phyloP scores from a whole-genome alignment of 2,113 vertebrate genomes.

The Anseranas semipalmata region DNA sequence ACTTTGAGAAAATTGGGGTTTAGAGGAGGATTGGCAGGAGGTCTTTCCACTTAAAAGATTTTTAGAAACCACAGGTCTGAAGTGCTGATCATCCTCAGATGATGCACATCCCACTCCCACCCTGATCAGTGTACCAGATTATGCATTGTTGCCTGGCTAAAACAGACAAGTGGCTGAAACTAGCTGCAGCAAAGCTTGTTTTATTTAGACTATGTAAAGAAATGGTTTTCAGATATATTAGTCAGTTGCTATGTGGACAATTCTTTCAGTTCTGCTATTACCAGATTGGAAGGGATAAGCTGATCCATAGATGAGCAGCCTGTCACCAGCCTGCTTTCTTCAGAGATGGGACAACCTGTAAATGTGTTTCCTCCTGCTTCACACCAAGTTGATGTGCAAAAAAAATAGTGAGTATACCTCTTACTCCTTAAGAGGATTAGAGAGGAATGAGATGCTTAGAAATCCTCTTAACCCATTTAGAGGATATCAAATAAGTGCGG shows the following conservation, averaged over 20 bases:
- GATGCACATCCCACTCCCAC: not conserved
- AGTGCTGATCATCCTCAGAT: not conserved
- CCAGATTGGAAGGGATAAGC: not conserved
- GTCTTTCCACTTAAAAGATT: rapidly evolving
- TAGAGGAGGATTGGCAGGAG: not conserved
- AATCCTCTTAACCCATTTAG: not conserved
- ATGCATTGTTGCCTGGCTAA: not conserved
- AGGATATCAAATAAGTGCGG: not conserved
- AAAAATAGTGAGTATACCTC: not conserved
- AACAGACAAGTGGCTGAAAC: not conserved
- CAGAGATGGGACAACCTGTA: not conserved
- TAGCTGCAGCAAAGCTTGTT: not conserved
- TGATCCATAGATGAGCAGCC: not conserved
- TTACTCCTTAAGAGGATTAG: not conserved
- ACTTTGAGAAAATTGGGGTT: rapidly evolving
- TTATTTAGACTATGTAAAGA: not conserved
- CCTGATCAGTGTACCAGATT: too few species aligned
- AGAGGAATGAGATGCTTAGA: not conserved
- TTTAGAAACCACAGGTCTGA: not conserved
- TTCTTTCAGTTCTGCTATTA: not conserved
- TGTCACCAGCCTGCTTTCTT: not conserved
- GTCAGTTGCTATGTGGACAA: not conserved
- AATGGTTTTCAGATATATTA: not conserved
- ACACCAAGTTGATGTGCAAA: not conserved
- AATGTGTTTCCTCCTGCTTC: not conserved